Conservation (phyloP, 1,140 invertebrate genomes). For the Formica selysi region DNA sequence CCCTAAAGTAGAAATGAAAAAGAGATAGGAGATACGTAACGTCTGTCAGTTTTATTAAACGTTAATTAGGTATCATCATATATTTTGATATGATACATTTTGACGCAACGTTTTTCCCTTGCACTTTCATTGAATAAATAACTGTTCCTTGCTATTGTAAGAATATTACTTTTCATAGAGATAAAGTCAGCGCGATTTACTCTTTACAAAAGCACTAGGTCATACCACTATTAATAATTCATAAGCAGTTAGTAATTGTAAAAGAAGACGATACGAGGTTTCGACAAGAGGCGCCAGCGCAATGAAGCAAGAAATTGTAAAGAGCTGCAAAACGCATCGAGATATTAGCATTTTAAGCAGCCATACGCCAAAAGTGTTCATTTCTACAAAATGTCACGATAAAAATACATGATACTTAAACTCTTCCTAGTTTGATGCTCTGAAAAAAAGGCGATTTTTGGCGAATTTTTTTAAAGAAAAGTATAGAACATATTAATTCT, state of each 20-base stretch:
- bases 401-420: neutral
- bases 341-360: slow-evolving; percentile 21
- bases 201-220: slow-evolving; percentile 27
- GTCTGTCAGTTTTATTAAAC: slow-evolving; percentile 6
- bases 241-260: slow-evolving; percentile 36
- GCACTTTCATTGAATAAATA: neutral
- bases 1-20: neutral
- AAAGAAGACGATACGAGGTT: slow-evolving; percentile 4
- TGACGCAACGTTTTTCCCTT: neutral
- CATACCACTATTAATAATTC: slow-evolving; percentile 52
- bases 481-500: no score
- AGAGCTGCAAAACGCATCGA: neutral
- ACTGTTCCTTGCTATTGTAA: neutral
- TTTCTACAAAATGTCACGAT: neutral
- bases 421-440: no score
- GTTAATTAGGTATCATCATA: neutral
- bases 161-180: neutral
- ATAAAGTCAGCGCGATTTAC: slow-evolving; percentile 20
- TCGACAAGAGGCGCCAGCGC: slow-evolving; percentile 7
- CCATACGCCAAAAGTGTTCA: neutral
- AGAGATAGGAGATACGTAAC: neutral
- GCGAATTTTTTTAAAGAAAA: no score
- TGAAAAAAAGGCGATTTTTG: no score
- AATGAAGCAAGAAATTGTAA: slow-evolving; percentile 6
- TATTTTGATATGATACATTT: neutral